Evolutionary conservation across 2,888 invertebrate species (phyloP), one percentile per base, ranked within the genome.

Genomic region (Furcula furcula): DNA sequence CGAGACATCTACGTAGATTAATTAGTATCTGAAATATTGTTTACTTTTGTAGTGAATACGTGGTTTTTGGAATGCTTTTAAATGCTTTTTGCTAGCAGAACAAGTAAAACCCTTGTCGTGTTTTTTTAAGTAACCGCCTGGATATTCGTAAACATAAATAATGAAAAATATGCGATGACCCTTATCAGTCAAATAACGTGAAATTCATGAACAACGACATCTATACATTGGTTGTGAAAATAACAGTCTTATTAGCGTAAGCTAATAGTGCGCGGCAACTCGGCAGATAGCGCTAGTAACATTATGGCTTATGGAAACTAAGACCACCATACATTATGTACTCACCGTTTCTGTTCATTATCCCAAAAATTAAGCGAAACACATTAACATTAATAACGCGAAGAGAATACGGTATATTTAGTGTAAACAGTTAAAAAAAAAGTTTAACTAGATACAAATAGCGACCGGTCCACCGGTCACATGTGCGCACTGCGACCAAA

Each of bases 291-390:
- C 79, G 76, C 68, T 58, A 44, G 36, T 16, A 20, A 45, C 40
- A 45, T 34, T 30, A 35, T 43, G 19, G 31, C 41, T 52, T 48
- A 47, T 20, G 50, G 46, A 46, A 57, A 51, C 36, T 31, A 23
- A 22, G 33, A 15, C 26, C 34, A 45, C 35, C 39, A 40, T 32
- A 40, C 27, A 12, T 38, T n/a, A 25, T 23, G 14, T 33, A 78
- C 83, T 83, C 55, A 84, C 85, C 86, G 64, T 69, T 68, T 43
- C 74, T 71, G 60, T 57, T 74, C 85, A 86, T 85, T 42, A 44
- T 68, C 56, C 49, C 54, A 38, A 34, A 36, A 33, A 44, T 40
- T 34, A 40, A 41, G 23, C 22, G 26, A 10, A 14, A 34, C 56
- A 46, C 56, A 2, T 15, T 20, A 33, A 33, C 31, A 16, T 29